A percentile compares a stretch with the other conserved stretches of the same genome.
Conservation (phyloP, 2,113 vertebrate species). For the Scomber japonicus region DNA sequence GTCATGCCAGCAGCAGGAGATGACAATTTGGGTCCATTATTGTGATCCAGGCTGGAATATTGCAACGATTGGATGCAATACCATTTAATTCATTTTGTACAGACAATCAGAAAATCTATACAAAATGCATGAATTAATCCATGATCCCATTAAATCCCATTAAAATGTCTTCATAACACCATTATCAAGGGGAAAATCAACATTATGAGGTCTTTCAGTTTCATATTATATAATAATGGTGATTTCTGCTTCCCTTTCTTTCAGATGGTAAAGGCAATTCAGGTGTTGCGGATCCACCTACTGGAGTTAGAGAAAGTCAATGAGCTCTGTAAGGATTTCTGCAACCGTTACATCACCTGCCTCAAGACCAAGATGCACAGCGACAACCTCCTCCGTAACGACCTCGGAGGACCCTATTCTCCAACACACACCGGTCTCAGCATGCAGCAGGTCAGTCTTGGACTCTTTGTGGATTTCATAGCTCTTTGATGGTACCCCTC, state of each 20-base stretch:
- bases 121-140: too few species aligned
- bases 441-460: slow-evolving; percentile 87
- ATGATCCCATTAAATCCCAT: not conserved
- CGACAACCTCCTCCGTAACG: slow-evolving; percentile 98
- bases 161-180: not conserved
- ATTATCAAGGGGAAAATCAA: not conserved
- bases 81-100: too few species aligned
- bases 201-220: not conserved
- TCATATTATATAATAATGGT: not conserved
- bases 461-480: not conserved
- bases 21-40: too few species aligned
- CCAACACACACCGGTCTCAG: slow-evolving; percentile 94
- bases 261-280: slow-evolving; percentile 99
- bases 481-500: not conserved
- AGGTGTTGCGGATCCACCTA: slow-evolving; percentile 98
- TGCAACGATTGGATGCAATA: too few species aligned
- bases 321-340: slow-evolving; percentile 99
- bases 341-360: slow-evolving; percentile 99
- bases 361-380: slow-evolving; percentile 99
- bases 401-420: slow-evolving; percentile 96
- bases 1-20: too few species aligned
- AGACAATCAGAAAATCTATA: too few species aligned
- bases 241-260: slow-evolving; percentile 10
- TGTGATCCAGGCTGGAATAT: too few species aligned
- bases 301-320: slow-evolving; percentile 98